A percentile compares a stretch with the other conserved stretches of the same genome.
Conservation (phyloP, 2,888 invertebrate species). For the Drosophila macrothrix region DNA sequence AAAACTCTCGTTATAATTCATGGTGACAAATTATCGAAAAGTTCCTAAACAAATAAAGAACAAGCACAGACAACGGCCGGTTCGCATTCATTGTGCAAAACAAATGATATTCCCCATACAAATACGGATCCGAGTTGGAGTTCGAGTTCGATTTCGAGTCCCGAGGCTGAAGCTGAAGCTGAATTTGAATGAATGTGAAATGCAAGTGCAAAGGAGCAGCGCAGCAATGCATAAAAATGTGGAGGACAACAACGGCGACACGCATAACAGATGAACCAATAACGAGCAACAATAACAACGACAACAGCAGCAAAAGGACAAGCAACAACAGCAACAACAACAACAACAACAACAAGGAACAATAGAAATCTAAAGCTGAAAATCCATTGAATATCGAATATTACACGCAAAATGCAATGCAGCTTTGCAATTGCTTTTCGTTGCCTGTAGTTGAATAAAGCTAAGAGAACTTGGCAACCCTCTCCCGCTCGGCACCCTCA, state of each 20-base stretch:
- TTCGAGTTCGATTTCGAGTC: constrained; percentile 20
- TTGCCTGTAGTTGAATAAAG: constrained; percentile 35
- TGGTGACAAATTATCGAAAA: constrained; percentile 70
- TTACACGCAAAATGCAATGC: constrained; percentile 65
- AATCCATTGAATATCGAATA: constrained; percentile 55
- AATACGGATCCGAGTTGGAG: constrained; percentile 2
- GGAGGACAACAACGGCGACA: constrained; percentile 37
- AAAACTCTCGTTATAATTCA: constrained; percentile 42
- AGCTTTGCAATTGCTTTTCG: constrained; percentile 59
- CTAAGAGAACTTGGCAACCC: constrained; percentile 21
- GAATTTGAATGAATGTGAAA: constrained; percentile 46
- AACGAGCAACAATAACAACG: constrained; percentile 49
- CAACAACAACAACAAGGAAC: constrained; percentile 19
- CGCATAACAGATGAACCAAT: constrained; percentile 66
- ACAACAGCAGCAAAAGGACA: constrained; percentile 4
- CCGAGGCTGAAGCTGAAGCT: constrained; percentile 5
- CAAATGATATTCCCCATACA: constrained; percentile 33
- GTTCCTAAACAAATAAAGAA: constrained; percentile 56
- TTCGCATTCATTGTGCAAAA: constrained; percentile 50
- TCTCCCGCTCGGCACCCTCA: too few species aligned
- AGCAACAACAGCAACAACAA: constrained; percentile 6
- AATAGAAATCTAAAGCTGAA: constrained; percentile 35
- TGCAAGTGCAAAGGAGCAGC: constrained; percentile 54
- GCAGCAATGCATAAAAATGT: constrained; percentile 32
- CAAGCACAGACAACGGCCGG: constrained; percentile 3